Evolutionary conservation across 2,888 invertebrate species (phyloP).

Genomic region (Hydroisotoma schaefferi): DNA sequence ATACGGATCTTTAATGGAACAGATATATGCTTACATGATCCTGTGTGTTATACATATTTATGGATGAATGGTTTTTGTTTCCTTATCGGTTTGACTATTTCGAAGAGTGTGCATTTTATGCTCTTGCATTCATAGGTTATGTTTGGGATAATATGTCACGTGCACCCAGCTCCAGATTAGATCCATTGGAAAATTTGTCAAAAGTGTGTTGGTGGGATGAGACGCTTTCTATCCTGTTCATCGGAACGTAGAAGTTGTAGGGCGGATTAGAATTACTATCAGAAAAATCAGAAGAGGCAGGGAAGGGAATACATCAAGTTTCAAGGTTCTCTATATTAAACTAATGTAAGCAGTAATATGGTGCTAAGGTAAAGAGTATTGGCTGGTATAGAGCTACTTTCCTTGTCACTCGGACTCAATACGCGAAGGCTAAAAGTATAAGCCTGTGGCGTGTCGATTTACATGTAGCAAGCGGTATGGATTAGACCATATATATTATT

Average conservation of each 20-base stretch:
- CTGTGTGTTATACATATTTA: too few species aligned
- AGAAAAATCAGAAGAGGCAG: neutral
- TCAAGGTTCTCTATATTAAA: too few species aligned
- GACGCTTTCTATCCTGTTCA: neutral
- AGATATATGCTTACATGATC: too few species aligned
- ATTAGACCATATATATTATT: too few species aligned
- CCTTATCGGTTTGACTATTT: neutral
- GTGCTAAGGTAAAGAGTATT: too few species aligned
- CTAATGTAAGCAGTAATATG: too few species aligned
- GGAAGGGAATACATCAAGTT: too few species aligned
- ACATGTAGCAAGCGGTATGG: too few species aligned
- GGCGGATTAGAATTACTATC: neutral
- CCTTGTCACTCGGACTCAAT: conserved; percentile 5
- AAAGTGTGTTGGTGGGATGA: conserved; percentile 2
- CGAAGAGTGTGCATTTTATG: too few species aligned
- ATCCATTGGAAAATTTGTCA: conserved; percentile 10
- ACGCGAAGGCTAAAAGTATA: neutral
- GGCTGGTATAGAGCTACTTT: neutral
- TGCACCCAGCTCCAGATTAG: conserved; percentile 7
- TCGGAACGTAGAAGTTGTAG: neutral
- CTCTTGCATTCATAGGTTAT: neutral
- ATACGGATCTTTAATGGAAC: neutral
- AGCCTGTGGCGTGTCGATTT: neutral
- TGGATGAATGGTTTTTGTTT: too few species aligned
- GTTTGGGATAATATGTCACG: conserved; percentile 8